Evolutionary conservation across 2,113 vertebrate species (phyloP).

Genomic region (Amia ocellicauda): DNA sequence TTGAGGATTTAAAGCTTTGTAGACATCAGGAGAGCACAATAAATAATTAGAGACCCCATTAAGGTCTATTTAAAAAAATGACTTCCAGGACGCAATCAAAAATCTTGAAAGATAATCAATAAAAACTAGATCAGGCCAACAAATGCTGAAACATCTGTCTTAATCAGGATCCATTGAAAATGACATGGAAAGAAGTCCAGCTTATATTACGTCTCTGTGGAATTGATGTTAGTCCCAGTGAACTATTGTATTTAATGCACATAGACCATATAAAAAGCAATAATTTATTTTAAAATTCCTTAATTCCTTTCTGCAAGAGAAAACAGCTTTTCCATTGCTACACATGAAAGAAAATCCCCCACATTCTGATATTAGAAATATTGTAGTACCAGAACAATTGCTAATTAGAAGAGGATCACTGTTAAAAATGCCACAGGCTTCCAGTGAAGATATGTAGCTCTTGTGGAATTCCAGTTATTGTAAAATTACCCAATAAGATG

Average conservation of each 20-base stretch:
- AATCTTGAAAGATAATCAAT: slow-evolving; percentile 72
- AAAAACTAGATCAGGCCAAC: slow-evolving; percentile 65
- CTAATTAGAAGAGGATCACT: neutral
- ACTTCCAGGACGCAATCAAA: slow-evolving; percentile 71
- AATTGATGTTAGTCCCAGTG: slow-evolving; percentile 11
- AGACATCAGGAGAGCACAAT: slow-evolving; percentile 58
- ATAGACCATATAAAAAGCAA: slow-evolving; percentile 14
- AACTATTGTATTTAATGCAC: slow-evolving; percentile 22
- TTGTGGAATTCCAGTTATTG: neutral
- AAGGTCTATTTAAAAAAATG: slow-evolving; percentile 71
- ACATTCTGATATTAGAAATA: slow-evolving; percentile 10
- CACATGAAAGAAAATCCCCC: slow-evolving; percentile 17
- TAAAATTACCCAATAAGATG: neutral
- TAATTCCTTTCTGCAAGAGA: slow-evolving; percentile 16
- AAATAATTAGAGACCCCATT: slow-evolving; percentile 54
- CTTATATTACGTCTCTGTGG: slow-evolving; percentile 34
- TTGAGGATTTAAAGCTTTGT: slow-evolving; percentile 58
- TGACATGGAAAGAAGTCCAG: slow-evolving; percentile 55
- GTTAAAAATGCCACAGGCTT: neutral
- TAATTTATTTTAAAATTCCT: slow-evolving; percentile 19
- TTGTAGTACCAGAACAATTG: neutral
- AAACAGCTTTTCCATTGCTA: slow-evolving; percentile 13
- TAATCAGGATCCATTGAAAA: slow-evolving; percentile 64
- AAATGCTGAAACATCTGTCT: slow-evolving; percentile 61
- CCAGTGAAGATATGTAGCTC: neutral